Evolutionary conservation across 2,797 vertebrate species (phyloP).

Genomic region (Falco cherrug): DNA sequence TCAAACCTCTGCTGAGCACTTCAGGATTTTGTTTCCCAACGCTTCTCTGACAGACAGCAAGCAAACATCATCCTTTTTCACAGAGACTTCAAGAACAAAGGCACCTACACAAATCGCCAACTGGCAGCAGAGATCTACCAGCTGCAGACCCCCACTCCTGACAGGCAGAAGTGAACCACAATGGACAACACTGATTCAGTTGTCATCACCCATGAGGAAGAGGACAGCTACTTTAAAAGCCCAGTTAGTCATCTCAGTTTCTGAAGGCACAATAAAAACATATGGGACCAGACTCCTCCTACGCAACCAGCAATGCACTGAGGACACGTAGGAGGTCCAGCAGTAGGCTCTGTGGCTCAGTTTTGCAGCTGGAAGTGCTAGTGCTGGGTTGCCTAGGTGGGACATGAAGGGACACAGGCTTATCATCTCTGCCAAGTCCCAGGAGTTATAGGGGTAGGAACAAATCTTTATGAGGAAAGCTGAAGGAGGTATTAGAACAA

Average conservation of each 20-base stretch:
- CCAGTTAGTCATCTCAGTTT: neutral
- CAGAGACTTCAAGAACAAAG: neutral
- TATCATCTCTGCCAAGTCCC: neutral
- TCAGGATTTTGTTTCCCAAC: neutral
- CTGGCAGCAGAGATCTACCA: neutral
- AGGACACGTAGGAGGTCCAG: neutral
- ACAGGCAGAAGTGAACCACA: neutral
- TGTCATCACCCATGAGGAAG: neutral
- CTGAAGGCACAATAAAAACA: neutral
- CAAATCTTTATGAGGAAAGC: neutral
- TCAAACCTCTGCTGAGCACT: neutral
- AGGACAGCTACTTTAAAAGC: neutral
- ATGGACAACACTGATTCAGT: neutral
- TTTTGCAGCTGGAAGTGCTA: neutral
- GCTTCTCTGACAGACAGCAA: neutral
- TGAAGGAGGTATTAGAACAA: neutral
- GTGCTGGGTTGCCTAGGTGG: neutral
- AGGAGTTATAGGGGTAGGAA: neutral
- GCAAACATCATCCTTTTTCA: neutral
- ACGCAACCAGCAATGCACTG: neutral
- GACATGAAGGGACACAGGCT: neutral
- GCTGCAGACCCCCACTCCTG: neutral
- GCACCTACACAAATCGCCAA: neutral
- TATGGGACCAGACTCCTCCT: neutral
- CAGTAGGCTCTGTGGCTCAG: neutral